A percentile compares a stretch with the other conserved stretches of the same genome.
Evolutionary conservation across 2,888 invertebrate species (phyloP).

Genomic region (Suillia variegata): DNA sequence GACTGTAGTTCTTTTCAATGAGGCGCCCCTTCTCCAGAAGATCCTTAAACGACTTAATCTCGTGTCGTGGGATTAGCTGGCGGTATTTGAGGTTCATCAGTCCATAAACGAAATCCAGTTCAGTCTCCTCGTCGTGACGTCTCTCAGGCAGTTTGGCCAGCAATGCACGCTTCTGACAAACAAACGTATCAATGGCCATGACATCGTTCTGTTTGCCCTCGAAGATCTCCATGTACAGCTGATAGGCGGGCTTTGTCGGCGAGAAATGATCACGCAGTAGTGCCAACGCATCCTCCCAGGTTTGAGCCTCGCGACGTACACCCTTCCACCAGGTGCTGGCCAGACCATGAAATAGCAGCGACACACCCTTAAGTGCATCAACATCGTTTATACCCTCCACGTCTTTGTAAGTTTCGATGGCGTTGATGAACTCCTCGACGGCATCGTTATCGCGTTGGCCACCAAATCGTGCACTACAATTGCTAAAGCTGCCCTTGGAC

Average conservation of each 20-base stretch:
- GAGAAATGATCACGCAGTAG: constrained; percentile 22
- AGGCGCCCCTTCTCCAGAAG: constrained; percentile 49
- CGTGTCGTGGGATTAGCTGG: constrained; percentile 47
- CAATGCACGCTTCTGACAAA: constrained; percentile 53
- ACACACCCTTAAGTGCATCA: constrained; percentile 23
- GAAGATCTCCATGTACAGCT: constrained; percentile 22
- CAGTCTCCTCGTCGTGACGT: constrained; percentile 52
- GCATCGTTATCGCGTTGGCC: constrained; percentile 56
- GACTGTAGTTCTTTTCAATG: too few species aligned
- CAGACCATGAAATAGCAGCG: constrained; percentile 19
- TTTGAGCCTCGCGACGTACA: constrained; percentile 10
- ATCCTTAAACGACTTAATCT: constrained; percentile 48
- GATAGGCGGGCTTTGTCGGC: constrained; percentile 10
- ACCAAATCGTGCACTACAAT: constrained; percentile 44
- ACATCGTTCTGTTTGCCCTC: too few species aligned
- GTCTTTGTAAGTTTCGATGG: constrained; percentile 24
- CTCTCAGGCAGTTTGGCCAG: constrained; percentile 53
- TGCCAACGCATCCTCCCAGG: constrained; percentile 23
- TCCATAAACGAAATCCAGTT: constrained; percentile 54
- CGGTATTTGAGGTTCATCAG: constrained; percentile 47
- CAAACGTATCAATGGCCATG: constrained; percentile 48
- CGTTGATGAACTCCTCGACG: constrained; percentile 44
- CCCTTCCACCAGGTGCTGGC: constrained; percentile 24
- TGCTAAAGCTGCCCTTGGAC: constrained; percentile 55
- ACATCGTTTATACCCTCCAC: constrained; percentile 25